Percentiles rank a stretch among this genome's conserved stretches.
phyloP scores from a whole-genome alignment of 2,113 vertebrate genomes.

The Heterochromis multidens region DNA sequence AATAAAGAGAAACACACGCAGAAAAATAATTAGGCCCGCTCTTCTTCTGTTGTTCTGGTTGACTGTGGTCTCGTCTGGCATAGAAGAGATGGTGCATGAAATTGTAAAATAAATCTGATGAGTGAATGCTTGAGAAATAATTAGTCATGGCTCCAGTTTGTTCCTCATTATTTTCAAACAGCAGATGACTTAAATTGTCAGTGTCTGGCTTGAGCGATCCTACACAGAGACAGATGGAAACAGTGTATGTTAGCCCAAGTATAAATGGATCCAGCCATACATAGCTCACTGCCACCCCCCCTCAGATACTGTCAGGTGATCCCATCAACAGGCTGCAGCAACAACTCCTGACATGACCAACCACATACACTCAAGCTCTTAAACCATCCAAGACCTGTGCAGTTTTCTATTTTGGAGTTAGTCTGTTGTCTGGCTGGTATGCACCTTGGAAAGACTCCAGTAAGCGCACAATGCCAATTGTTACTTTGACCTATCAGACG shows the following conservation, averaged over 20 bases:
- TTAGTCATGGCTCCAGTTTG: conserved; percentile 19
- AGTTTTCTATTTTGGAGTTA: conserved; percentile 69
- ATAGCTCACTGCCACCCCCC: not conserved
- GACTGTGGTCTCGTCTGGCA: not conserved
- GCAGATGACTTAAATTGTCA: not conserved
- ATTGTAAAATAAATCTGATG: conserved; percentile 23
- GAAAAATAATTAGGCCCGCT: not conserved
- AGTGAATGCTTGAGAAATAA: conserved; percentile 9
- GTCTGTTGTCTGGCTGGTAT: conserved; percentile 64
- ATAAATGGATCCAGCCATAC: conserved; percentile 44
- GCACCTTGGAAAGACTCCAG: conserved; percentile 54
- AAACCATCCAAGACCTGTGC: conserved; percentile 53
- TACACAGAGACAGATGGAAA: conserved; percentile 23
- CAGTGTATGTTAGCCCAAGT: conserved; percentile 26
- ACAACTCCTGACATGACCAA: conserved; percentile 35
- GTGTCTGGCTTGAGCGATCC: conserved; percentile 7
- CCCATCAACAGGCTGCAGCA: conserved; percentile 30
- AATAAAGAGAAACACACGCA: not conserved
- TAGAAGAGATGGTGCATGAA: not conserved
- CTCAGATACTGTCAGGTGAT: conserved; percentile 48
- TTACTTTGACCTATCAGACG: conserved; percentile 31
- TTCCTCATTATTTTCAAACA: conserved; percentile 43
- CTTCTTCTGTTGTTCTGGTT: not conserved
- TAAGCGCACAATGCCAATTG: conserved; percentile 65
- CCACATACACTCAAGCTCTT: conserved; percentile 17